A percentile compares a stretch with the other conserved stretches of the same genome.
phyloP scores from a whole-genome alignment of 2,888 invertebrate species.

The Archaeoteleia sp. region DNA sequence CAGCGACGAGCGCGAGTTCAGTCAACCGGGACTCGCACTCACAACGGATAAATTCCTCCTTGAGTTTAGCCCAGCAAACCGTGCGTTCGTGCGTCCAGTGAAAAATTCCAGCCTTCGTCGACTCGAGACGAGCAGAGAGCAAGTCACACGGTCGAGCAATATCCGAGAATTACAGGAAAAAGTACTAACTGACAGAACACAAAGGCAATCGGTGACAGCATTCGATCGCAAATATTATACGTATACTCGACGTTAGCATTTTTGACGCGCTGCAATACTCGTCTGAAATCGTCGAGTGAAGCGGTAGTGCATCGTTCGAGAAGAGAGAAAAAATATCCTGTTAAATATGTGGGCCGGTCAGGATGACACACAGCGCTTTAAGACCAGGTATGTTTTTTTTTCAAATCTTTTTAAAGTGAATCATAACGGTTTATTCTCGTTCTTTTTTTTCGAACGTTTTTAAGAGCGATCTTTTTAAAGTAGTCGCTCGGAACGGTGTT shows the following conservation, averaged over 20 bases:
- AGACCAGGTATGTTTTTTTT: slow-evolving; percentile 65
- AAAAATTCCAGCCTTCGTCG: background rate
- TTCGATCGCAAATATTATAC: no score
- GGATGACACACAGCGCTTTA: slow-evolving; percentile 69
- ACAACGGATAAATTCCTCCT: slow-evolving; percentile 21
- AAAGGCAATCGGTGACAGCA: no score
- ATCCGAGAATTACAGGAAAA: no score
- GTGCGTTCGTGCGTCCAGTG: slow-evolving; percentile 1
- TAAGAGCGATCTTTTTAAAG: no score
- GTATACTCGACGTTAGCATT: no score
- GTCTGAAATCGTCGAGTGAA: no score
- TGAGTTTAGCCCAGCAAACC: slow-evolving; percentile 1
- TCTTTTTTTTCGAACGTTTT: background rate
- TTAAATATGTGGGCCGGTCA: slow-evolving; percentile 71
- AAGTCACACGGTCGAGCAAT: no score
- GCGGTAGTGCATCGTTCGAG: no score
- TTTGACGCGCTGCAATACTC: no score
- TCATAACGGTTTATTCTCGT: background rate
- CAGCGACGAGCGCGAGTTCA: slow-evolving; percentile 44
- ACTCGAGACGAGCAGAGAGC: no score
- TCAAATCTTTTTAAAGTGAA: background rate
- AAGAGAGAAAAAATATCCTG: no score
- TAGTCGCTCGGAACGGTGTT: background rate
- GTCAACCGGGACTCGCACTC: slow-evolving; percentile 44
- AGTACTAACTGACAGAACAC: no score